phyloP scores from a whole-genome alignment of 1,140 invertebrate genomes.

The Archivesica marissinica region DNA sequence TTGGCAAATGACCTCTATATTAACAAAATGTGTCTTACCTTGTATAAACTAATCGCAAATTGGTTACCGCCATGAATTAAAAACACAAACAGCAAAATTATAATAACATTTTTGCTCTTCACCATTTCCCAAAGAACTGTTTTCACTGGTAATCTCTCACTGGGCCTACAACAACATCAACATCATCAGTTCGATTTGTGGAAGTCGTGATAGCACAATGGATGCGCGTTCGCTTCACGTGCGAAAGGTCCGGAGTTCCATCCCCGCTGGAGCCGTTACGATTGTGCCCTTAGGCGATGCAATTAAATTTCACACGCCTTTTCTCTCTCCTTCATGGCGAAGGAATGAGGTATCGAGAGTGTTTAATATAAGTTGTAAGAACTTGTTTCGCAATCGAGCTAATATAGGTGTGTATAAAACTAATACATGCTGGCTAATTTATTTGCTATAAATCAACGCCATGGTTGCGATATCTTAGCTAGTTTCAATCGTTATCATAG shows the following conservation, averaged over 20 bases:
- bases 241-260: background rate
- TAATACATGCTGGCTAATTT: no score
- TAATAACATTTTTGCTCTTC: conserved; percentile 2
- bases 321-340: background rate
- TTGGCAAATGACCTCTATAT: no score
- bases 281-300: background rate
- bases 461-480: no score
- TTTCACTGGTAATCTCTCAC: background rate
- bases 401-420: no score
- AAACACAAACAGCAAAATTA: conserved; percentile 32
- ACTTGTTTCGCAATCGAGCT: no score
- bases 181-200: background rate
- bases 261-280: background rate
- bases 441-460: no score
- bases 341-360: background rate
- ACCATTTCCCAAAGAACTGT: background rate
- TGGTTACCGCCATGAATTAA: conserved; percentile 28
- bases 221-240: background rate
- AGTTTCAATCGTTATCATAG: no score
- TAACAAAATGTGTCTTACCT: conserved; percentile 30
- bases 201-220: background rate
- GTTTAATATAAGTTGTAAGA: no score
- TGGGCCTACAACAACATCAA: background rate
- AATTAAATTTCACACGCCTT: background rate
- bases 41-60: conserved; percentile 46